Conservation (phyloP, 2,888 invertebrate genomes). For the Flexamia atlantica region DNA sequence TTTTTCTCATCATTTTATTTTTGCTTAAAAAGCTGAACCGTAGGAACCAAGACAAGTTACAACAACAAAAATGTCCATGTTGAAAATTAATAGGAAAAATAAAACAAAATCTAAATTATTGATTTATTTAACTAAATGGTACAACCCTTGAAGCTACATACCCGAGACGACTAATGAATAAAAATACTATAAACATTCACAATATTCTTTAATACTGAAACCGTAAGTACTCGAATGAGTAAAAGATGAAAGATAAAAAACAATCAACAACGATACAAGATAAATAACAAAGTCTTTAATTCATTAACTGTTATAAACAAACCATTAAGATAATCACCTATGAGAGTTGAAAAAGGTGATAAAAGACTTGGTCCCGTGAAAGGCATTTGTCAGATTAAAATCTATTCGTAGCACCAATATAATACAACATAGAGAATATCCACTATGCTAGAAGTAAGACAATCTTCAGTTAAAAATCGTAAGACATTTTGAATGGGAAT, state of each 20-base stretch:
- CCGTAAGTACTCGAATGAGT: conserved; percentile 51
- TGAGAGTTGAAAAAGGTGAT: neutral
- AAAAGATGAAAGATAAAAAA: conserved; percentile 24
- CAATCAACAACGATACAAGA: conserved; percentile 31
- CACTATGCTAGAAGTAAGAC: conserved; percentile 20
- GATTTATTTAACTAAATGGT: conserved; percentile 33
- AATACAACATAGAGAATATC: conserved; percentile 8
- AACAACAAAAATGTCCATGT: neutral
- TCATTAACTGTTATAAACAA: conserved; percentile 16
- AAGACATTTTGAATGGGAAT: conserved; percentile 19
- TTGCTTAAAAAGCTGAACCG: too few relatives aligned
- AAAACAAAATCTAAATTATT: conserved; percentile 20
- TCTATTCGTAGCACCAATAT: conserved; percentile 29
- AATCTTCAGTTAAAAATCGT: neutral
- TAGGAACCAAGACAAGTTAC: too few relatives aligned
- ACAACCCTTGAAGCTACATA: conserved; percentile 41
- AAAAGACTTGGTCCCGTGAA: conserved; percentile 34
- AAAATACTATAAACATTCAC: conserved; percentile 56
- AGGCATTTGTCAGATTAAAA: conserved; percentile 28
- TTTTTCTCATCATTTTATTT: too few relatives aligned
- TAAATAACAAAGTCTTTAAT: conserved; percentile 29
- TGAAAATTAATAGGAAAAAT: neutral
- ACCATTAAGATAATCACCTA: conserved; percentile 17
- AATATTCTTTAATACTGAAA: conserved; percentile 46
- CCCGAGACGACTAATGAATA: conserved; percentile 43